Evolutionary conservation across 2,888 invertebrate species (phyloP).

Genomic region (Brachyptera risi): DNA sequence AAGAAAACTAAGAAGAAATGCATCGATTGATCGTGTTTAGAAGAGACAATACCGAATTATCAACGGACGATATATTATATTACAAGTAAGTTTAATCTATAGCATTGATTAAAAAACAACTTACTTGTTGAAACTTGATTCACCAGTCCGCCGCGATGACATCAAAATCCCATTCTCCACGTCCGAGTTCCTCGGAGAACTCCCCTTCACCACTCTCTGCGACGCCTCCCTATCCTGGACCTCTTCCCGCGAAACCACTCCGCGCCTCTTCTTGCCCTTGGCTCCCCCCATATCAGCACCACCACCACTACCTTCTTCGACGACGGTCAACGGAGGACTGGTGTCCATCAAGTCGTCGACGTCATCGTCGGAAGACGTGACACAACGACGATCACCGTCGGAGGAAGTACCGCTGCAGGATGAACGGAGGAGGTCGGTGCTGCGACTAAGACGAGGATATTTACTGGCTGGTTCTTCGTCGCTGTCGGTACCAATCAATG

Average conservation of each 20-base stretch:
- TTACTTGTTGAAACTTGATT: slow-evolving; percentile 42
- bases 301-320: slow-evolving; percentile 34
- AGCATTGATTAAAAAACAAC: too few species aligned
- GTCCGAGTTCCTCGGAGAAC: neutral
- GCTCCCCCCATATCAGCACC: slow-evolving; percentile 35
- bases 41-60: too few species aligned
- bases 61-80: too few species aligned
- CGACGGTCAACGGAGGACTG: slow-evolving; percentile 30
- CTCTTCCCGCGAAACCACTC: neutral
- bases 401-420: neutral
- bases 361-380: slow-evolving; percentile 38
- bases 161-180: slow-evolving; percentile 30
- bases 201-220: neutral
- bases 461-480: slow-evolving; percentile 75
- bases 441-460: slow-evolving; percentile 58
- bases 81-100: too few species aligned
- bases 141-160: slow-evolving; percentile 38
- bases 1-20: too few species aligned
- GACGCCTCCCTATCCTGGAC: neutral
- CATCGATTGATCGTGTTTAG: too few species aligned
- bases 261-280: slow-evolving; percentile 11
- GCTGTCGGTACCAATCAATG: slow-evolving; percentile 54
- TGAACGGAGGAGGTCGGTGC: neutral
- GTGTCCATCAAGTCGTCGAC: slow-evolving; percentile 43
- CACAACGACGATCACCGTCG: neutral